A percentile compares a stretch with the other conserved stretches of the same genome.
Conservation (phyloP, 1,140 invertebrate genomes). For the Bradynema listronoti region DNA sequence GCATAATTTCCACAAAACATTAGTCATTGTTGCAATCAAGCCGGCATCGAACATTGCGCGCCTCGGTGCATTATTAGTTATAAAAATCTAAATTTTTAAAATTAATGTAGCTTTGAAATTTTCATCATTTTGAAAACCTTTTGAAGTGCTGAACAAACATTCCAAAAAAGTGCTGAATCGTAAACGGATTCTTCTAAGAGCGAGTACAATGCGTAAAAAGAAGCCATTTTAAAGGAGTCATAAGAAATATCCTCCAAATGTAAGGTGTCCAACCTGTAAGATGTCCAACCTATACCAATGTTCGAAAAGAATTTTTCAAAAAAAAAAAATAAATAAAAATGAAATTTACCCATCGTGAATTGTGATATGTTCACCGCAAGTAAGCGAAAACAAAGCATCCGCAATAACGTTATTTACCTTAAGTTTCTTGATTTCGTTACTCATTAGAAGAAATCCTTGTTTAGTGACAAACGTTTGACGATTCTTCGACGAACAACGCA, state of each 20-base stretch:
- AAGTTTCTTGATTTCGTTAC: slow-evolving; percentile 33
- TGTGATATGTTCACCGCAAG: slow-evolving; percentile 39
- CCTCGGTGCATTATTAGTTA: slow-evolving; percentile 34
- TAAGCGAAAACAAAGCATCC: slow-evolving; percentile 38
- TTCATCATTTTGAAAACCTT: slow-evolving; percentile 22
- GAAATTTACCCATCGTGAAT: slow-evolving; percentile 29
- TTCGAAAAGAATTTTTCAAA: neutral
- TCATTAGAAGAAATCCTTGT: slow-evolving; percentile 32
- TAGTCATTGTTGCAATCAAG: slow-evolving; percentile 33
- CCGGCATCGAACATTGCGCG: slow-evolving; percentile 35
- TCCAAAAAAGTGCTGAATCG: slow-evolving; percentile 37
- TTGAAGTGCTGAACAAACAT: slow-evolving; percentile 43
- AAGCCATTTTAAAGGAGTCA: slow-evolving; percentile 35
- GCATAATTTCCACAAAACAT: slow-evolving; percentile 33
- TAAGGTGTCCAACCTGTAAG: slow-evolving; percentile 21
- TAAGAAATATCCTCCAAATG: slow-evolving; percentile 35
- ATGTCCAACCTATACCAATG: neutral
- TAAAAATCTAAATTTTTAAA: slow-evolving; percentile 39
- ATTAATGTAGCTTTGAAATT: neutral
- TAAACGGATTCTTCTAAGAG: slow-evolving; percentile 36
- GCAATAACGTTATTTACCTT: slow-evolving; percentile 33
- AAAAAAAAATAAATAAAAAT: neutral
- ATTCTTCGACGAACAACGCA: slow-evolving; percentile 27
- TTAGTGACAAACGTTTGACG: slow-evolving; percentile 25
- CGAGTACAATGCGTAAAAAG: slow-evolving; percentile 37